These are phyloP conservation scores for Chrysolina oricalcia DNA, from an alignment of 2,888 invertebrate genomes.

Conservation along the genomic window DNA sequence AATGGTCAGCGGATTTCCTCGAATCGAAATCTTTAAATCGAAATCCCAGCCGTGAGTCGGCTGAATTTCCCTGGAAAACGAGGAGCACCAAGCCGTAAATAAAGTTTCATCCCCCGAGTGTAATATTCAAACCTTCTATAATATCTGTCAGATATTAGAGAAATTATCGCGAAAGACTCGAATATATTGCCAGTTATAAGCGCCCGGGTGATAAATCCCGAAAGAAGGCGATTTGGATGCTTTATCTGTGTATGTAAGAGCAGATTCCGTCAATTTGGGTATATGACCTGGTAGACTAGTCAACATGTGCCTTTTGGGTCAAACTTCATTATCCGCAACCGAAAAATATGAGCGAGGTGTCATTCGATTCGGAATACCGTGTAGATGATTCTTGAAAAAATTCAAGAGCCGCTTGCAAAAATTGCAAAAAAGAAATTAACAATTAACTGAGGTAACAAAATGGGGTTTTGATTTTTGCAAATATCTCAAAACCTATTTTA, in stretches of 20 bases:
- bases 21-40: slow-evolving; percentile 18
- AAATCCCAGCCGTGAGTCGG: slow-evolving; percentile 3
- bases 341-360: too few species aligned
- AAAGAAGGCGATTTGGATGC: slow-evolving; percentile 23
- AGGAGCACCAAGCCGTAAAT: slow-evolving; percentile 27
- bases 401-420: too few species aligned
- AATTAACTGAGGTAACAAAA: too few species aligned
- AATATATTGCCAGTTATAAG: slow-evolving; percentile 30
- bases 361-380: too few species aligned
- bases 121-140: slow-evolving; percentile 34
- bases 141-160: slow-evolving; percentile 33
- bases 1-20: slow-evolving; percentile 15
- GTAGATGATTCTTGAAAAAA: too few species aligned
- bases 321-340: too few species aligned
- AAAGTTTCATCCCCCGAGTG: slow-evolving; percentile 29
- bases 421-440: too few species aligned
- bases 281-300: slow-evolving; percentile 22
- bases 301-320: too few species aligned
- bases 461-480: too few species aligned
- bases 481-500: too few species aligned
- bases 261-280: slow-evolving; percentile 32
- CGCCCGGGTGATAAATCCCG: slow-evolving; percentile 16
- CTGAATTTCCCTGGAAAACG: slow-evolving; percentile 10
- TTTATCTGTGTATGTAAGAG: slow-evolving; percentile 27
- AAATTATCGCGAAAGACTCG: slow-evolving; percentile 32